Conservation (phyloP, 2,888 invertebrate species). For the Euproctis similis region DNA sequence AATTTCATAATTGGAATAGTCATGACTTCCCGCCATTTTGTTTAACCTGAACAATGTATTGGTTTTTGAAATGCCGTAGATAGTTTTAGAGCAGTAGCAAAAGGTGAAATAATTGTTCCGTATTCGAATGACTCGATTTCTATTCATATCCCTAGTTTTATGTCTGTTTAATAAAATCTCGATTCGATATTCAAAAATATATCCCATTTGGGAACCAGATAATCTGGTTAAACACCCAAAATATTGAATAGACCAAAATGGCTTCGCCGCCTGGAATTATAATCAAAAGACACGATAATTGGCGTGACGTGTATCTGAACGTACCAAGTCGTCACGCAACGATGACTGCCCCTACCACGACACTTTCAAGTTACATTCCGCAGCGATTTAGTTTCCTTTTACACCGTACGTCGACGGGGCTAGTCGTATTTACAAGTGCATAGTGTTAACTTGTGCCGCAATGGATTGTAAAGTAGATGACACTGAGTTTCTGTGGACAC, state of each 20-base stretch:
- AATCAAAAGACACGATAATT: conserved; percentile 54
- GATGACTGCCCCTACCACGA: conserved; percentile 54
- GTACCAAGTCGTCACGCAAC: conserved; percentile 58
- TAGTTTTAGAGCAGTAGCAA: too few species aligned
- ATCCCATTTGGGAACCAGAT: too few species aligned
- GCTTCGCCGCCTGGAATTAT: conserved; percentile 42
- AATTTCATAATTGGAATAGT: too few species aligned
- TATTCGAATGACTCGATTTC: too few species aligned
- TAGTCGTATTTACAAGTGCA: conserved; percentile 29
- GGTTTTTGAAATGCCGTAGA: too few species aligned
- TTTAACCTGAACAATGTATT: too few species aligned
- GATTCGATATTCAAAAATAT: too few species aligned
- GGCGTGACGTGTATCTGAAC: conserved; percentile 46
- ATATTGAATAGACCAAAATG: conserved; percentile 31
- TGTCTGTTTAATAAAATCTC: too few species aligned
- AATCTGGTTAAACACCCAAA: too few species aligned
- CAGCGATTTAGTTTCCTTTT: conserved; percentile 29
- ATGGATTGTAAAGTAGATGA: conserved; percentile 38
- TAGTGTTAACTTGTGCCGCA: conserved; percentile 39
- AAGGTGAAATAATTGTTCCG: too few species aligned
- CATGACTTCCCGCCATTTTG: too few species aligned
- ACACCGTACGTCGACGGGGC: conserved; percentile 30
- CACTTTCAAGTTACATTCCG: conserved; percentile 37
- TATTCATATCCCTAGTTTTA: too few species aligned
- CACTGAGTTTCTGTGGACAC: conserved; percentile 32